Percentiles rank a stretch among this genome's conserved stretches.
phyloP scores from a whole-genome alignment of 2,113 vertebrate genomes.

The Sterna hirundo region DNA sequence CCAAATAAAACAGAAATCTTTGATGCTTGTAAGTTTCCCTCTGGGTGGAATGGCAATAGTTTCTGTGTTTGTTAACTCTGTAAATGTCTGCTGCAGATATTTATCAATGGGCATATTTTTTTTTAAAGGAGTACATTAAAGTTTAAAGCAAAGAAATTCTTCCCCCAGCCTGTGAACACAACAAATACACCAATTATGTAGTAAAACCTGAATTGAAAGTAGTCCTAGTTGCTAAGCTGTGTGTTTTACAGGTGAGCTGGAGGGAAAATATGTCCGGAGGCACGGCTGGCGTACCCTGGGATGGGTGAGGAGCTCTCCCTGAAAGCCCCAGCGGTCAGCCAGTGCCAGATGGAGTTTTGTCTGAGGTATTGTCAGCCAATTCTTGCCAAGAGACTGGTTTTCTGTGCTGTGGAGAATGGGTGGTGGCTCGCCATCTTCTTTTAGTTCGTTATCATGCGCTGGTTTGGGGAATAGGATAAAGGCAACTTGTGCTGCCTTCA shows the following conservation, averaged over 20 bases:
- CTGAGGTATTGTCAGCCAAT: not conserved
- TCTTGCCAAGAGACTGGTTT: not conserved
- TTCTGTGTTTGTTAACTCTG: not conserved
- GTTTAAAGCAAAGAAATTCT: not conserved
- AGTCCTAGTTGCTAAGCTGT: not conserved
- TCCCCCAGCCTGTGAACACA: not conserved
- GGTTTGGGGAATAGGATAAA: not conserved
- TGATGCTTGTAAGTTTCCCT: not conserved
- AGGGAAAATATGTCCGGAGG: not conserved
- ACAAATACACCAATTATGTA: not conserved
- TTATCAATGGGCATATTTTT: not conserved
- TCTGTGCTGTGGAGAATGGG: not conserved
- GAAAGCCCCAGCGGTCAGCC: not conserved
- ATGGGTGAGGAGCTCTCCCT: not conserved
- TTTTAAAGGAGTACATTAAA: not conserved
- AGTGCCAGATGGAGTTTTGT: not conserved
- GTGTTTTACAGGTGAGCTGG: not conserved
- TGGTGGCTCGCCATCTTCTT: not conserved
- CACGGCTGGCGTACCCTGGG: rapidly evolving
- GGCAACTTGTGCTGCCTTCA: not conserved
- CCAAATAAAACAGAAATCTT: slow-evolving; percentile 43
- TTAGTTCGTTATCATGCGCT: not conserved
- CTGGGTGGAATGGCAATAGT: slow-evolving; percentile 1
- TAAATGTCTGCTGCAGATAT: slow-evolving; percentile 8
- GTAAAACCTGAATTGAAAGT: not conserved